Conservation (phyloP, 2,888 invertebrate genomes). For the Meteorus colon region DNA sequence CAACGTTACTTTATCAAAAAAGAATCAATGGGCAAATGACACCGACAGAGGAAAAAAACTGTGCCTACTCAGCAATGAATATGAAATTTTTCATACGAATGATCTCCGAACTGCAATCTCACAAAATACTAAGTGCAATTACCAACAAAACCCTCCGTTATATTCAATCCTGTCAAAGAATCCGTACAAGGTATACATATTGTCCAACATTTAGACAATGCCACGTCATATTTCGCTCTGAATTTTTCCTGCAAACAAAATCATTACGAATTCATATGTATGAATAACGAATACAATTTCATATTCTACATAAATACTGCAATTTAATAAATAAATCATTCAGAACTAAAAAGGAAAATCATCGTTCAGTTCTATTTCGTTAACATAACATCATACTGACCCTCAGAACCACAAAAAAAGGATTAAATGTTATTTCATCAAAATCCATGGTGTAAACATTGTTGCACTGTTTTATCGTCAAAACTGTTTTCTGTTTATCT, state of each 20-base stretch:
- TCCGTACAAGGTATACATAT: slow-evolving; percentile 60
- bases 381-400: slow-evolving; percentile 46
- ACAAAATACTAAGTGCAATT: slow-evolving; percentile 39
- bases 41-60: too few relatives aligned
- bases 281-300: neutral
- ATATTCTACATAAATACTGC: neutral
- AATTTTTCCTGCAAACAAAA: slow-evolving; percentile 56
- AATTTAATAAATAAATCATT: too few relatives aligned
- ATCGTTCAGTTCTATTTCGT: neutral
- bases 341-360: too few relatives aligned
- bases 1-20: too few relatives aligned
- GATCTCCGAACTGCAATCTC: neutral
- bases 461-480: neutral
- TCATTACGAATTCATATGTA: neutral
- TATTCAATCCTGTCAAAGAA: slow-evolving; percentile 54
- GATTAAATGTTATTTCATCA: slow-evolving; percentile 54
- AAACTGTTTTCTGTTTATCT: slow-evolving; percentile 12
- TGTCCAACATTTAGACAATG: slow-evolving; percentile 60
- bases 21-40: too few relatives aligned
- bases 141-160: slow-evolving; percentile 60
- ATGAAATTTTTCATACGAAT: too few relatives aligned
- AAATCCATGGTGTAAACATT: slow-evolving; percentile 46
- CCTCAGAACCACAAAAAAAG: slow-evolving; percentile 53
- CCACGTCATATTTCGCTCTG: slow-evolving; percentile 57
- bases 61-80: too few relatives aligned